A percentile compares a stretch with the other conserved stretches of the same genome.
Evolutionary conservation across 2,797 vertebrate genomes (phyloP).

Genomic region (Cynopterus sphinx): DNA sequence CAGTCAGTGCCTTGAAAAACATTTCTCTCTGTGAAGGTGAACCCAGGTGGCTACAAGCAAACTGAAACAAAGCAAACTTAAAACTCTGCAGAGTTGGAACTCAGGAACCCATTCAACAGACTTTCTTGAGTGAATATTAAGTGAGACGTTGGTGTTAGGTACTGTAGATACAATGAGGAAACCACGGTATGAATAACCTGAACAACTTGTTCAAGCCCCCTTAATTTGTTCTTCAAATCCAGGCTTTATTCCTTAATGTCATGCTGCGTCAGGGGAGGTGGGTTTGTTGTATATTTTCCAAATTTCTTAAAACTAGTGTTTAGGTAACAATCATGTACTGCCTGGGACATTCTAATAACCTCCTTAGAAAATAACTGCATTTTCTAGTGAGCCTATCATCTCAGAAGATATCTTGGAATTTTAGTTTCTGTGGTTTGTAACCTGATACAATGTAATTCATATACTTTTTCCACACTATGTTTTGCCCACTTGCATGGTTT

Average conservation of each 20-base stretch:
- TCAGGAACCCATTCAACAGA: not conserved
- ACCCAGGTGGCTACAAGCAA: not conserved
- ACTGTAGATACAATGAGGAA: not conserved
- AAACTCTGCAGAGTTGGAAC: not conserved
- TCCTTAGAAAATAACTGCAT: not conserved
- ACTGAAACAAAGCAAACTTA: not conserved
- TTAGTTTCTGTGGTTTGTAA: not conserved
- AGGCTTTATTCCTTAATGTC: not conserved
- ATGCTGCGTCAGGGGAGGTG: not conserved
- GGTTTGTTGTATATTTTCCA: not conserved
- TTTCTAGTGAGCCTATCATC: not conserved
- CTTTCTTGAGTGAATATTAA: not conserved
- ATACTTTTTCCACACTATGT: not conserved
- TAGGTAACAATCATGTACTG: not conserved
- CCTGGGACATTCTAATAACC: not conserved
- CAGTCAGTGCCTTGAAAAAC: not conserved
- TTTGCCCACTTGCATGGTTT: not conserved
- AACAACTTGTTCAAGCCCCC: not conserved
- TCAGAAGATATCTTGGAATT: not conserved
- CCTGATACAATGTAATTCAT: not conserved
- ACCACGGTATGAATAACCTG: not conserved
- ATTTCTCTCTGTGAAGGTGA: not conserved
- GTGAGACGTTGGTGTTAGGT: not conserved
- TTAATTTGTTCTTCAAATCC: not conserved
- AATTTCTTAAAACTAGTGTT: not conserved